Conservation (phyloP, 64 coral and sea anemone species). For the Stylophora pistillata region DNA sequence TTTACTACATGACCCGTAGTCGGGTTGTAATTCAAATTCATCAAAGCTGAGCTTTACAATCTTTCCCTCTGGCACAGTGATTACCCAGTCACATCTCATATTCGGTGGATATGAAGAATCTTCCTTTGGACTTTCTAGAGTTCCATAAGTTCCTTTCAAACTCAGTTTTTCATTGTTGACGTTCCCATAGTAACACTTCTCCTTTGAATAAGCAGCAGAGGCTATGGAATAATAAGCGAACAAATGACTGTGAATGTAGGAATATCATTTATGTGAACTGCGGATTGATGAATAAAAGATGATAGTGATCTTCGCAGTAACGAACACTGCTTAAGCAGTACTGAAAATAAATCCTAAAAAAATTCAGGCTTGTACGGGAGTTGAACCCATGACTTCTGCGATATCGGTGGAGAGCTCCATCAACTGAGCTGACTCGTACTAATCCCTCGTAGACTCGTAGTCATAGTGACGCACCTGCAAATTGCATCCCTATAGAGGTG, state of each 20-base stretch:
- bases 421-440: too few relatives aligned
- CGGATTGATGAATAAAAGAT: too few relatives aligned
- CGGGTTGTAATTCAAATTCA: neutral
- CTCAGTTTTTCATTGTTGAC: constrained; percentile 22
- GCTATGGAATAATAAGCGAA: neutral
- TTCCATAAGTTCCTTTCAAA: neutral
- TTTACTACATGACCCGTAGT: neutral
- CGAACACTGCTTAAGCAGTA: too few relatives aligned
- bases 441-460: too few relatives aligned
- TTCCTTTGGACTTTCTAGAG: constrained; percentile 28
- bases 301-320: too few relatives aligned
- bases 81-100: constrained; percentile 57
- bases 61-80: constrained; percentile 30
- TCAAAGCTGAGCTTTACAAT: constrained; percentile 41
- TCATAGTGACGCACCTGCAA: too few relatives aligned
- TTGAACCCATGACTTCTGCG: too few relatives aligned
- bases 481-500: too few relatives aligned
- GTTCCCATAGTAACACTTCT: neutral
- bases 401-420: too few relatives aligned
- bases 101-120: neutral
- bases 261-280: neutral
- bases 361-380: too few relatives aligned
- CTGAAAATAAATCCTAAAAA: too few relatives aligned
- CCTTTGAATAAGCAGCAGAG: neutral
- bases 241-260: neutral